A percentile compares a stretch with the other conserved stretches of the same genome.
Conservation (phyloP, 2,888 invertebrate genomes). For the Caenorhabditis panamensis region DNA sequence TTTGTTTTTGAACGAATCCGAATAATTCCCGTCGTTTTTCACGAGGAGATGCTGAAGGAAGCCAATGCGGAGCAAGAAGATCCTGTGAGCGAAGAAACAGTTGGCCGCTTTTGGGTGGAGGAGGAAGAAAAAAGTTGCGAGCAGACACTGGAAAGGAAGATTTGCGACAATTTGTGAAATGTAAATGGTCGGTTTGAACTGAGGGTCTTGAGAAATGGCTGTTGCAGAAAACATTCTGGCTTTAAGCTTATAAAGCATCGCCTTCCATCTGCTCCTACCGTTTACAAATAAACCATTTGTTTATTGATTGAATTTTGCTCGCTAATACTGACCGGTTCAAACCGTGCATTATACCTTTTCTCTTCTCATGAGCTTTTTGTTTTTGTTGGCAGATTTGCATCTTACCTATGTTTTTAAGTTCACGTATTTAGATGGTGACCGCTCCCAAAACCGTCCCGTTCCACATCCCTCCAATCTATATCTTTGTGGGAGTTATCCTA, state of each 20-base stretch:
- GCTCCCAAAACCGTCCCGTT: background rate
- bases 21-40: too few species aligned
- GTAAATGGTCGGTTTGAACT: background rate
- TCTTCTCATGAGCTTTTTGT: background rate
- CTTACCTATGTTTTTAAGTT: background rate
- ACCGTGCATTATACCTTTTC: background rate
- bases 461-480: constrained; percentile 36
- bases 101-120: background rate
- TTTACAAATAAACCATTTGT: too few species aligned
- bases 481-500: constrained; percentile 19
- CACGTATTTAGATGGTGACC: constrained; percentile 25
- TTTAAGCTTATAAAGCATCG: background rate
- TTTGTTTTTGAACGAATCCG: too few species aligned
- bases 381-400: background rate
- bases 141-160: background rate
- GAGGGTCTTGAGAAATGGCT: background rate
- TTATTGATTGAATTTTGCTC: too few species aligned
- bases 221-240: background rate
- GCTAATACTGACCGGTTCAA: background rate
- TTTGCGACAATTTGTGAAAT: background rate
- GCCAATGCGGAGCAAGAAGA: background rate
- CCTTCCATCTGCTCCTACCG: too few species aligned
- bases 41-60: background rate
- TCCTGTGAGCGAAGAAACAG: background rate
- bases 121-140: background rate